Evolutionary conservation across 53 echinoderm and acorn worm species (phyloP).

Genomic region (Mesocentrotus franciscanus): DNA sequence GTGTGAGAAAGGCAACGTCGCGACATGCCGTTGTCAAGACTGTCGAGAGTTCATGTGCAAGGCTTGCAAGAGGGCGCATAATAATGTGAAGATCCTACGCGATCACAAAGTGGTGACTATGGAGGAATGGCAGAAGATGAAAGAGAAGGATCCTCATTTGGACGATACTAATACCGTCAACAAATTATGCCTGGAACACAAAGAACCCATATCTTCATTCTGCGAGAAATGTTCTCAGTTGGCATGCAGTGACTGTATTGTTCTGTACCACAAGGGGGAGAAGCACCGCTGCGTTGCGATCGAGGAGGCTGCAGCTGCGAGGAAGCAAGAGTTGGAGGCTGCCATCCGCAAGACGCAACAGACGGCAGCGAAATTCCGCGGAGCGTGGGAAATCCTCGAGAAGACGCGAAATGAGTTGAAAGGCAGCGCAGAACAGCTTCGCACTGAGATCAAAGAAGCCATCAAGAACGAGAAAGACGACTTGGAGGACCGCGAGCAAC

Average conservation of each 20-base stretch:
- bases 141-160: constrained; percentile 56
- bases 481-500: constrained; percentile 73
- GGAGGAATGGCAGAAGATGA: constrained; percentile 73
- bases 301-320: constrained; percentile 73
- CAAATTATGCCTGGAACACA: constrained; percentile 77
- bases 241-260: constrained; percentile 78
- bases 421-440: constrained; percentile 76
- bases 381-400: constrained; percentile 88
- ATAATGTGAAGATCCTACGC: constrained; percentile 78
- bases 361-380: constrained; percentile 90
- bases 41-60: constrained; percentile 91
- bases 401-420: constrained; percentile 73
- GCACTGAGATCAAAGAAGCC: constrained; percentile 78
- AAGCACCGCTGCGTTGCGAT: constrained; percentile 69
- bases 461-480: constrained; percentile 80
- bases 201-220: constrained; percentile 76
- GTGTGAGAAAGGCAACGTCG: constrained; percentile 75
- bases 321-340: constrained; percentile 74
- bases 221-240: constrained; percentile 72
- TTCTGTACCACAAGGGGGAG: constrained; percentile 75
- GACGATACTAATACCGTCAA: constrained; percentile 54
- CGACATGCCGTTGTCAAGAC: constrained; percentile 75
- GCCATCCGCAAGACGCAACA: constrained; percentile 73
- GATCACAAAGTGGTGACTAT: constrained; percentile 74
- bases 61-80: constrained; percentile 77